phyloP scores from a whole-genome alignment of 2,888 invertebrate genomes.

The Zygogramma bicolorata region DNA sequence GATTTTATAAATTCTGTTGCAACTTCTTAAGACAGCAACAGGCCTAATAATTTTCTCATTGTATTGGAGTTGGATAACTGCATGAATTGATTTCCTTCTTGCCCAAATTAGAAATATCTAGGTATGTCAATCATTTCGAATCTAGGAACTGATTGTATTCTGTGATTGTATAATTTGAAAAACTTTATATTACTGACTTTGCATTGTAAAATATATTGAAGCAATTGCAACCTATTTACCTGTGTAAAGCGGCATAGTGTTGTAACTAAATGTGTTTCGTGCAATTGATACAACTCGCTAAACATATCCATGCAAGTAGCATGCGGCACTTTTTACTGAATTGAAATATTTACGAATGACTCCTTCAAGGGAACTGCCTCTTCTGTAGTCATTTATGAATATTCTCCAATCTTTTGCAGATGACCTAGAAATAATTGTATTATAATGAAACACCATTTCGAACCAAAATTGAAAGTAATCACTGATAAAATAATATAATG shows the following conservation, averaged over 20 bases:
- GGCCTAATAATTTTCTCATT: too few species aligned
- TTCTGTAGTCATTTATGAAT: conserved; percentile 34
- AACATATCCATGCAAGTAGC: conserved; percentile 45
- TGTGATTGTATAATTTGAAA: conserved; percentile 19
- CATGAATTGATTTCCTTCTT: too few species aligned
- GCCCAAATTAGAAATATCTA: too few species aligned
- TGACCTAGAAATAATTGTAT: not conserved
- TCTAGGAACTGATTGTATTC: not conserved
- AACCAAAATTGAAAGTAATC: too few species aligned
- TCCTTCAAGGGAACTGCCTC: conserved; percentile 31
- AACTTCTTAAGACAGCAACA: too few species aligned
- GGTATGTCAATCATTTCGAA: too few species aligned
- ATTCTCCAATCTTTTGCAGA: not conserved
- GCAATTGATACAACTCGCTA: conserved; percentile 42
- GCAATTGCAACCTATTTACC: conserved; percentile 25
- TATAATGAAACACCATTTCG: too few species aligned
- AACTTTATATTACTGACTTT: conserved; percentile 15
- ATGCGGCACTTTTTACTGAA: conserved; percentile 39
- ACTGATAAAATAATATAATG: too few species aligned
- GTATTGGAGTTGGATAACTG: too few species aligned
- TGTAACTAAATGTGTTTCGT: conserved; percentile 40
- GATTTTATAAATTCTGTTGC: too few species aligned
- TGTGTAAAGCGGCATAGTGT: conserved; percentile 41
- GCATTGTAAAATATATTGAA: not conserved
- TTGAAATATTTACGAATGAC: conserved; percentile 36